Evolutionary conservation across 2,797 vertebrate species (phyloP).

Genomic region (Chelon auratus): DNA sequence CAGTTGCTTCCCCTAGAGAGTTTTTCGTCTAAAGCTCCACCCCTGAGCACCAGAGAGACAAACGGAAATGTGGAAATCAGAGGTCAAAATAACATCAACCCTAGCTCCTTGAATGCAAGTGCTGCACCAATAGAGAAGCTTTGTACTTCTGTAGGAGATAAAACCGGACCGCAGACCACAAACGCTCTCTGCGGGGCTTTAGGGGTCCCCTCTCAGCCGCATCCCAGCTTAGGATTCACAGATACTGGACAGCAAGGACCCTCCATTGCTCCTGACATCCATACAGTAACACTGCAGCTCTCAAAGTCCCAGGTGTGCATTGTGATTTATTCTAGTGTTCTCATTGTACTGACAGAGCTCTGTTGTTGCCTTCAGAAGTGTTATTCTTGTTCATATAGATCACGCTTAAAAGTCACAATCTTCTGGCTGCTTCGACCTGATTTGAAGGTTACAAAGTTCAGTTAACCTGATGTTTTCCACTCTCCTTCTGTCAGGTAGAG

Average conservation of each 20-base stretch:
- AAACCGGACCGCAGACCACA: conserved; percentile 63
- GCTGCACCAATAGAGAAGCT: conserved; percentile 78
- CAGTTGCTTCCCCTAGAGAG: conserved; percentile 77
- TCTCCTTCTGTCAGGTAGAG: conserved; percentile 86
- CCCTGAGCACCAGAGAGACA: conserved; percentile 63
- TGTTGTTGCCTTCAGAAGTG: conserved; percentile 1
- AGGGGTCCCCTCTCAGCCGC: conserved; percentile 72
- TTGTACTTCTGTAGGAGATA: conserved; percentile 72
- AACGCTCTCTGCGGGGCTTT: conserved; percentile 68
- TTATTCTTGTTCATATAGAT: neutral
- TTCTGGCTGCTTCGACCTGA: conserved; percentile 10
- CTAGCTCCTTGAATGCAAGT: conserved; percentile 48
- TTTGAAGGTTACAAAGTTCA: conserved; percentile 26
- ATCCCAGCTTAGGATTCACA: conserved; percentile 73
- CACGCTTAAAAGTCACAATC: conserved; percentile 34
- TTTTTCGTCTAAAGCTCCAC: conserved; percentile 76
- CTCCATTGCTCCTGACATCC: conserved; percentile 87
- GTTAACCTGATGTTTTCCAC: conserved; percentile 24
- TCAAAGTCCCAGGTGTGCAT: conserved; percentile 93
- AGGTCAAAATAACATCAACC: conserved; percentile 65
- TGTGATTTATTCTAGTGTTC: conserved; percentile 4
- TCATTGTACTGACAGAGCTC: neutral
- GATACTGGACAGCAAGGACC: conserved; percentile 80
- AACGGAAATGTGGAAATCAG: conserved; percentile 70
- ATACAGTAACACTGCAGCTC: conserved; percentile 93